Conservation (phyloP, 2,113 vertebrate species). For the Xenopus borealis region DNA sequence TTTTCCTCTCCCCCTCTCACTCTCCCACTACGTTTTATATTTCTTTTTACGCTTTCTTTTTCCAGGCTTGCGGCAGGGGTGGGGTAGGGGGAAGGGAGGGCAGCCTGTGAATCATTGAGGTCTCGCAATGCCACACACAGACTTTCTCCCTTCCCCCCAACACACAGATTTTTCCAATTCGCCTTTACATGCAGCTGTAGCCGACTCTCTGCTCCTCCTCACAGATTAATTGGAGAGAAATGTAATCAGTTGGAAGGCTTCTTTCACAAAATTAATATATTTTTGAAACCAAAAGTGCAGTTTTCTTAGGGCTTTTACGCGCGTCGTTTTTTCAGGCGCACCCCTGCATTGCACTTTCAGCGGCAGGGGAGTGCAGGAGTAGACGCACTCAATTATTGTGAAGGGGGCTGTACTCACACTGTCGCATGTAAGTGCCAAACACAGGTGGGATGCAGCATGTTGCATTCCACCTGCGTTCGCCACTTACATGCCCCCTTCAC, state of each 20-base stretch:
- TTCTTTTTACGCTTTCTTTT: constrained; percentile 49
- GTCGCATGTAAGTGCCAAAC: too few species aligned
- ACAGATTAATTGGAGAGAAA: constrained; percentile 46
- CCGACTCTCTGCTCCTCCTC: constrained; percentile 17
- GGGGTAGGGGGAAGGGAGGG: constrained; percentile 43
- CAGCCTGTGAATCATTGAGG: constrained; percentile 47
- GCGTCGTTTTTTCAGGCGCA: too few species aligned
- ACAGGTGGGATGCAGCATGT: too few species aligned
- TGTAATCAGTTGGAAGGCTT: constrained; percentile 40
- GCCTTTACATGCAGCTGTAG: constrained; percentile 44
- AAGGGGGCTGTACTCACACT: too few species aligned
- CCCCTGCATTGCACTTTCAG: too few species aligned
- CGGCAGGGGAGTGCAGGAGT: too few species aligned
- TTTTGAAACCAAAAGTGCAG: constrained; percentile 15
- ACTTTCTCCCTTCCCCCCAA: constrained; percentile 45
- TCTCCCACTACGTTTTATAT: constrained; percentile 42
- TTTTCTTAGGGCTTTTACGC: too few species aligned
- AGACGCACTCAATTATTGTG: too few species aligned
- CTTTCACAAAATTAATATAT: constrained; percentile 20
- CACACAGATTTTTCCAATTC: constrained; percentile 46
- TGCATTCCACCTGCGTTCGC: too few species aligned
- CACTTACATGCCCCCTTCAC: too few species aligned
- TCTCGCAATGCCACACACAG: constrained; percentile 70
- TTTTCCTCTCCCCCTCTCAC: constrained; percentile 41
- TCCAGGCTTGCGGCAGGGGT: constrained; percentile 40